Percentiles rank a stretch among this genome's conserved stretches.
These are phyloP conservation scores for Drosophila trichaetosa DNA, from an alignment of 2,888 invertebrate genomes.

Conservation along the genomic window DNA sequence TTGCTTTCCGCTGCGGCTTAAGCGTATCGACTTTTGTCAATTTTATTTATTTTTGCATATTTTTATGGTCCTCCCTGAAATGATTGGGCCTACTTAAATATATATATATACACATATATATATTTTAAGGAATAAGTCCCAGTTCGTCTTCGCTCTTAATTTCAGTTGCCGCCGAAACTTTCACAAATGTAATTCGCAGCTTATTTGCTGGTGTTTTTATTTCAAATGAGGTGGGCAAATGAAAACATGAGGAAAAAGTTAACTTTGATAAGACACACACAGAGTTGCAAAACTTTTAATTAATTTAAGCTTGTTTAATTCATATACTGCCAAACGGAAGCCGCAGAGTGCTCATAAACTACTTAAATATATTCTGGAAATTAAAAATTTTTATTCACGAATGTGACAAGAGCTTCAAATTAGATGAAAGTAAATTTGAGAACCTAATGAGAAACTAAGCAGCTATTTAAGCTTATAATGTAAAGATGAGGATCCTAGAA, in stretches of 20 bases:
- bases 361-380: background rate
- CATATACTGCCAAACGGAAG: constrained; percentile 20
- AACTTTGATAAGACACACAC: constrained; percentile 21
- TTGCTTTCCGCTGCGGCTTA: constrained; percentile 23
- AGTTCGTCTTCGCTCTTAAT: constrained; percentile 53
- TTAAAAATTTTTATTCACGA: background rate
- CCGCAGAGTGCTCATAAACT: constrained; percentile 7
- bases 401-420: background rate
- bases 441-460: background rate
- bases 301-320: constrained; percentile 58
- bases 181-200: constrained; percentile 22
- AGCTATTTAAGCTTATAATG: background rate
- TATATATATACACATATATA: background rate
- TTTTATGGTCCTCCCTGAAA: constrained; percentile 26
- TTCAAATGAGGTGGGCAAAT: constrained; percentile 35
- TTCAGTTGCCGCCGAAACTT: constrained; percentile 46
- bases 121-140: constrained; percentile 16
- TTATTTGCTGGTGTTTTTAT: constrained; percentile 17
- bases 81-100: constrained; percentile 43
- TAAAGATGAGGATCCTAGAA: constrained; percentile 6
- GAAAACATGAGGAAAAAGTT: constrained; percentile 41
- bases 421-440: constrained; percentile 19
- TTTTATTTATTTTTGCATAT: constrained; percentile 67
- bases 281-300: constrained; percentile 53
- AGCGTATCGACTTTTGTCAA: constrained; percentile 40